phyloP scores from a whole-genome alignment of 2,888 invertebrate species.

The Phrixothrix hirtus region DNA sequence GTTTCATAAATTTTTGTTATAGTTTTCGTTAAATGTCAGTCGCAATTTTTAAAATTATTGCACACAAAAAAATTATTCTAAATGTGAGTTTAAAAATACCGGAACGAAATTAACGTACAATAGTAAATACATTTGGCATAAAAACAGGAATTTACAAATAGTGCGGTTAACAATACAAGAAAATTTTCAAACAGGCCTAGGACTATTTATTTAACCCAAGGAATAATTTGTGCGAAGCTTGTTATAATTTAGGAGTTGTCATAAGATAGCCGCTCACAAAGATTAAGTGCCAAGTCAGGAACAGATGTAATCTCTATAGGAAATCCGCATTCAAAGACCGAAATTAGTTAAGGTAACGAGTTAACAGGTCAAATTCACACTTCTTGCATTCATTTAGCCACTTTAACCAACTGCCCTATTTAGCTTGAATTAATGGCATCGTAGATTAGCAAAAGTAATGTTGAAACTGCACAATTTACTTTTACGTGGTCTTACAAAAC shows the following conservation, averaged over 20 bases:
- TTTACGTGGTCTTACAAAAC: too few relatives aligned
- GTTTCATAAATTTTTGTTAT: conserved; percentile 21
- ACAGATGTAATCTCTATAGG: conserved; percentile 38
- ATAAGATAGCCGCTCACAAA: conserved; percentile 33
- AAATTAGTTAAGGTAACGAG: conserved; percentile 36
- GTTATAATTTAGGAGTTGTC: conserved; percentile 33
- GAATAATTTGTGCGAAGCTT: conserved; percentile 31
- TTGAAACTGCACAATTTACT: conserved; percentile 10
- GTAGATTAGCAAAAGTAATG: conserved; percentile 16
- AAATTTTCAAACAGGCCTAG: conserved; percentile 29
- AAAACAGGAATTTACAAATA: conserved; percentile 20
- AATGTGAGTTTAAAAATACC: too few relatives aligned
- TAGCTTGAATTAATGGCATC: conserved; percentile 21
- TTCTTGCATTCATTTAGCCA: conserved; percentile 41
- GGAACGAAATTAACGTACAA: too few relatives aligned
- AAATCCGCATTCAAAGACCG: conserved; percentile 39
- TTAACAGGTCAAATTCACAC: conserved; percentile 38
- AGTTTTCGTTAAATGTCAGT: too few relatives aligned
- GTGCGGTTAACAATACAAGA: conserved; percentile 20
- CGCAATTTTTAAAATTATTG: too few relatives aligned
- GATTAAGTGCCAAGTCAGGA: conserved; percentile 35
- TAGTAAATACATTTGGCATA: too few relatives aligned
- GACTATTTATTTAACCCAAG: conserved; percentile 30
- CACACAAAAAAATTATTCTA: too few relatives aligned
- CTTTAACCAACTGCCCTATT: conserved; percentile 33